Base-by-base conservation (phyloP, 2,797 vertebrate species). In the Hippopotamyrus pictus region DNA sequence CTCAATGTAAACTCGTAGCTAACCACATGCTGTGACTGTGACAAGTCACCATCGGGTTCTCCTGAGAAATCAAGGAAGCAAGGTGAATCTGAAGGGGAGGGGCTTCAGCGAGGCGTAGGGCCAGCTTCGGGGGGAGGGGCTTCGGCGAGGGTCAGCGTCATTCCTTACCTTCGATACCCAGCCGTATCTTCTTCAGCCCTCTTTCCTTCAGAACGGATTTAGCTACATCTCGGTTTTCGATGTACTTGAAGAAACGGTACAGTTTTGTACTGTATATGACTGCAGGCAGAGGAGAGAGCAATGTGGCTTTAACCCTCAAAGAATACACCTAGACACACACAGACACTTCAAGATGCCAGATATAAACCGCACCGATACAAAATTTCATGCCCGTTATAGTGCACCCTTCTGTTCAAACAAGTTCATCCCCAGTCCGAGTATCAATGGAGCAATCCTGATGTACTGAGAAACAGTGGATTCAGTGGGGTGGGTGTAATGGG, bases 261-360 rank as follows among this genome's bases (percentile, higher is more conserved):
- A 99, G 95, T 93, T 99, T 99, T 4, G 98, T 99, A 95, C 98
- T 99, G 96, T 99, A 99, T 95, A 99, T 99, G 94, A 99, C 98
- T 99, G 93, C 8, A 54, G 91, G 91, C 37, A 92, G 91, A 91
- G 92, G 73, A 87, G 6, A 91, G 37, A 79, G 73, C 17, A 44
- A 79, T 17, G 41, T 9, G 33, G 33, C 69, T 41, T 41, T 76
- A 76, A 41, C 7, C 14, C 73, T 19, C 25, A 86, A 12, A 91
- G 3, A 86, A 12, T 0, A 89, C 6, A 73, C 7, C 29, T 19
- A 86, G 59, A 83, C 5, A 73, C 54, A 29, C 22, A 41, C 17
- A 37, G 37, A 53, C 9, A 37, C 69, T 79, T 37, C 6, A 76
- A 17, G 73, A 76, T 41, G 25, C 37, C 11, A 76, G 14, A 76